Base-by-base conservation (phyloP, 1,140 invertebrate species). In the Zaprionus taronus region DNA sequence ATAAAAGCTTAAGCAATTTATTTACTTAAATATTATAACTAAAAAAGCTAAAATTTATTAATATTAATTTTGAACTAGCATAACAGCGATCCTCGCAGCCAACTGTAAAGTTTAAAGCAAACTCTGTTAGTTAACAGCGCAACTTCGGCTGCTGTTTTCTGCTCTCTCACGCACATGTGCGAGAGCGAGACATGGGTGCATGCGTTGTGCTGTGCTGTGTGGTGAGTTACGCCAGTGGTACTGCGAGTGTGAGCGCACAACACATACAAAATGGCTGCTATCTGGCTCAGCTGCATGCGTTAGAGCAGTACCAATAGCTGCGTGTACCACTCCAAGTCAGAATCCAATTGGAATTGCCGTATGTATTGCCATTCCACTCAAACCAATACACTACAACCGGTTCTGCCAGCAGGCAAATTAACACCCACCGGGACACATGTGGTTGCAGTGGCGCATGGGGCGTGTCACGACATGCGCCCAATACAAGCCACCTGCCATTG, bases 191-290 rank as follows among this genome's bases (percentile, higher is more conserved):
- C 0, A 31, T 58, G 4, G 22, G 12, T 15, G 6, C 3, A 26
- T 74, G 65, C 15, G 65, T 69, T 66, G 61, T 66, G 55, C n/a
- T 62, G 53, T 17, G 36, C 7, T 17, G 66, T 64, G 74, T 67
- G 74, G 74, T 80, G 77, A 77, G 24, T 64, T 56, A 34, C 24
- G n/a, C 2, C 34, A 56, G 17, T 4, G 5, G 41, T 20, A 24
- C 17, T 28, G 24, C 44, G n/a, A n/a, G 84, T 65, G 79, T 49
- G 56, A 90, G 67, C 20, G 72, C 1, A 56, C 68, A 57, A 44
- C 70, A 51, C 53, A 56, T 80, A 89, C 85, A 89, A 89, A 89
- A 89, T 89, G 84, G 84, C 85, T 78, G 81, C 58, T 49, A 15
- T 31, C 1, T 20, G 20, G 17, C 36, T 20, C 1, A 15, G 5